Base-by-base conservation (phyloP, 2,888 invertebrate genomes). In the Spilarctia lutea region DNA sequence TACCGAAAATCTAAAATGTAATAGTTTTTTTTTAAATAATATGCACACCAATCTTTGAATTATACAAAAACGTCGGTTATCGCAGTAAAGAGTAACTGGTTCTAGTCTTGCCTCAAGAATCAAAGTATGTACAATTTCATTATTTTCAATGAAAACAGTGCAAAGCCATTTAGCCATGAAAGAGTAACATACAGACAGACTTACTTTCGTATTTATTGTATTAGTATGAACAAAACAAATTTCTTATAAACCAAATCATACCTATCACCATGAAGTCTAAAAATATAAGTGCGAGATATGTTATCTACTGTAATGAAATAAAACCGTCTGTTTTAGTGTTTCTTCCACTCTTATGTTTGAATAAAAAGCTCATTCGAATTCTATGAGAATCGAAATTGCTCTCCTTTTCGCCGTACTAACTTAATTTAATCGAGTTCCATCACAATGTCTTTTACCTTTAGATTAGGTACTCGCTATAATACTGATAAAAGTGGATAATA, bases 341-440 rank as follows among this genome's bases (percentile, higher is more conserved):
- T 89, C 89, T 89, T 89, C 89, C 90, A 89, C 86, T 90, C 89
- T 90, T 87, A 87, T 88, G 91, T 95, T 94, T 94, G 94, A 94
- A 95, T 95, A 95, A 95, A 95, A 94, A 92, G 91, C 93, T 95
- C 95, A 94, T 95, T 95, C 95, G 93, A 94, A 95, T 95, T 94
- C 95, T 93, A 94, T 93, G 94, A 91, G 94, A 93, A 95, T 95
- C 93, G 94, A 90, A 94, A 94, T 94, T 92, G 94, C 92, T 93
- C 93, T 92, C 92, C 91, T 93, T 94, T 93, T 92, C 92, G 91
- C 92, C 90, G 93, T 93, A 93, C 92, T 94, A 94, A 94, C 94
- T 95, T 95, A 94, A 94, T 94, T 94, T 94, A 94, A 95, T 94
- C 93, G 94, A 91, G 91, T 92, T 90, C 90, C 91, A 91, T 95